These are phyloP conservation scores for Phoxinus dragarum DNA, from an alignment of 2,797 vertebrate genomes.

Conservation along the genomic window DNA sequence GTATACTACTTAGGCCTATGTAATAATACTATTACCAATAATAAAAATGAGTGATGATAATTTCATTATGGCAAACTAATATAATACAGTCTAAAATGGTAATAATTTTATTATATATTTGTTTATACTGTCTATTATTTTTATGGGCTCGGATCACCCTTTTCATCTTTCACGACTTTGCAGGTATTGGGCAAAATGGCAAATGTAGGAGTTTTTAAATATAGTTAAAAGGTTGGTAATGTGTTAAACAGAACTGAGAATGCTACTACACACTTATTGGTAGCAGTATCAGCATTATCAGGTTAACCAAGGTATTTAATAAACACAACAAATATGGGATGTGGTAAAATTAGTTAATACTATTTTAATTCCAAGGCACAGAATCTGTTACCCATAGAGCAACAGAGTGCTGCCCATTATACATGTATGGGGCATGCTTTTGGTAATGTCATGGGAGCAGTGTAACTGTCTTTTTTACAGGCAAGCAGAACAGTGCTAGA, in stretches of 20 bases:
- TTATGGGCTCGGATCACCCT: neutral
- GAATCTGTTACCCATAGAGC: neutral
- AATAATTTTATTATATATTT: neutral
- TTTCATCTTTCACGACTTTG: neutral
- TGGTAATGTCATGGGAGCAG: neutral
- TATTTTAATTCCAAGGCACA: neutral
- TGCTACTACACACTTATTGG: neutral
- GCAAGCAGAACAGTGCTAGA: neutral
- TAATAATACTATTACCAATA: neutral
- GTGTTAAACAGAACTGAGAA: neutral
- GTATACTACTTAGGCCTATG: neutral
- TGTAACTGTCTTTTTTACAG: neutral
- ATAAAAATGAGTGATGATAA: neutral
- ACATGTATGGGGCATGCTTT: neutral
- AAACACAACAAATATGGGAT: neutral
- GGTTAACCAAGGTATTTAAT: neutral
- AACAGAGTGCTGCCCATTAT: neutral
- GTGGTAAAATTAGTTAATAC: neutral
- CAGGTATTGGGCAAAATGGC: neutral
- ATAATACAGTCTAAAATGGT: neutral
- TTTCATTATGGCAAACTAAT: neutral
- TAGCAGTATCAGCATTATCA: neutral
- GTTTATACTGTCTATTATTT: neutral
- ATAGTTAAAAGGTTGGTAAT: neutral
- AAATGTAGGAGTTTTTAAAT: neutral